phyloP scores from a whole-genome alignment of 2,113 vertebrate genomes.

The Andinoacara biseriatus region DNA sequence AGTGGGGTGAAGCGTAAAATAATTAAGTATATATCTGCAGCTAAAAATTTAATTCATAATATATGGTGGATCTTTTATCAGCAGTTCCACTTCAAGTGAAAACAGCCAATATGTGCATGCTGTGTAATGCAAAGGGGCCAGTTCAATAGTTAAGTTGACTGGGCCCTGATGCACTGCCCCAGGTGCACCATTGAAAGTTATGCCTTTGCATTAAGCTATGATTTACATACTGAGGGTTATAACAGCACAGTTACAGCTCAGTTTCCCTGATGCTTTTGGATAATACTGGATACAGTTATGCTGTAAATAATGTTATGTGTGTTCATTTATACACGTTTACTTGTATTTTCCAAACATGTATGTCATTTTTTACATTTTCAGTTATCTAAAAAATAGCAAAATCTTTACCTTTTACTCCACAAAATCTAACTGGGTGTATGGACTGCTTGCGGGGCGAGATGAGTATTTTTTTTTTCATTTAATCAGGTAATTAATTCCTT shows the following conservation, averaged over 20 bases:
- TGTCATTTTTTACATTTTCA: background rate
- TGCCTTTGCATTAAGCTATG: too few relatives aligned
- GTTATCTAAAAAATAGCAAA: background rate
- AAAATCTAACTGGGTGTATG: background rate
- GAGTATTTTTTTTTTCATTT: background rate
- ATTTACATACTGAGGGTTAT: too few relatives aligned
- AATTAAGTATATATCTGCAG: background rate
- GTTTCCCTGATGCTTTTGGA: too few relatives aligned
- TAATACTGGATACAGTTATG: too few relatives aligned
- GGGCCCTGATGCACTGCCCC: too few relatives aligned
- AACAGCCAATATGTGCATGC: background rate
- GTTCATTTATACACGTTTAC: background rate
- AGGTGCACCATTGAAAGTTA: too few relatives aligned
- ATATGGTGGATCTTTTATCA: background rate
- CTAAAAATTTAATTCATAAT: background rate
- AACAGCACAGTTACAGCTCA: too few relatives aligned
- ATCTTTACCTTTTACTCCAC: background rate
- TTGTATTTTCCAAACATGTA: background rate
- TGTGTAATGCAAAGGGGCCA: too few relatives aligned
- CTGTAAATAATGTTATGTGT: too few relatives aligned
- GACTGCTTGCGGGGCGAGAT: background rate
- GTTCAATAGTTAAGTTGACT: too few relatives aligned
- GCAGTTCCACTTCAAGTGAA: too few relatives aligned
- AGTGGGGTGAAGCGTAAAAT: background rate
- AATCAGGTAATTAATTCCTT: background rate